Evolutionary conservation across 1,140 invertebrate genomes (phyloP).

Genomic region (Listronotus bonariensis): DNA sequence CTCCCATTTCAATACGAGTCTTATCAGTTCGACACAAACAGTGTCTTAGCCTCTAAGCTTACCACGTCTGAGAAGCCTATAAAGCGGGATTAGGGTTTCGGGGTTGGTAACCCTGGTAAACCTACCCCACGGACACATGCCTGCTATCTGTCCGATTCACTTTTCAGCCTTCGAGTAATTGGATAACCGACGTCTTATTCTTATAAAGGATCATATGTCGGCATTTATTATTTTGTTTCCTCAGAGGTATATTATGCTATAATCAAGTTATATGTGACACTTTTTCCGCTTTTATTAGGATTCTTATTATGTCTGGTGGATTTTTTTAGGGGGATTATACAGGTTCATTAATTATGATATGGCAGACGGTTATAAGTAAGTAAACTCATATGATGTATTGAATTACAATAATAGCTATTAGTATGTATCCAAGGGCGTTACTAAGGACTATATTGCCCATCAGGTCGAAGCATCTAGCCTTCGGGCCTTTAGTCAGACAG

Average conservation of each 20-base stretch:
- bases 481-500: no score
- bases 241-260: slow-evolving; percentile 33
- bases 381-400: no score
- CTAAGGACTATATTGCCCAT: no score
- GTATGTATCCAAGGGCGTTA: no score
- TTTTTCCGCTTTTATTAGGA: slow-evolving; percentile 10
- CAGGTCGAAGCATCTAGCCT: no score
- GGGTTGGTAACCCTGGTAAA: slow-evolving; percentile 40
- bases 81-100: slow-evolving; percentile 41
- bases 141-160: slow-evolving; percentile 31
- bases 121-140: slow-evolving; percentile 23
- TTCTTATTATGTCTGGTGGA: slow-evolving; percentile 10
- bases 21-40: slow-evolving; percentile 16
- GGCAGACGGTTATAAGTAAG: no score
- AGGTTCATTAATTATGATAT: no score
- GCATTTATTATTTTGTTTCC: slow-evolving; percentile 37
- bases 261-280: slow-evolving; percentile 39
- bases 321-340: no score
- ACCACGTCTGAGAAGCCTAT: slow-evolving; percentile 38
- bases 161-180: slow-evolving; percentile 35
- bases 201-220: slow-evolving; percentile 39
- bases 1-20: slow-evolving; percentile 11
- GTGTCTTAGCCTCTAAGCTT: slow-evolving; percentile 26
- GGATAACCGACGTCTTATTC: slow-evolving; percentile 43
- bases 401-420: no score